A percentile compares a stretch with the other conserved stretches of the same genome.
These are phyloP conservation scores for Pararge aegeria DNA, from an alignment of 1,140 invertebrate genomes.

Conservation along the genomic window DNA sequence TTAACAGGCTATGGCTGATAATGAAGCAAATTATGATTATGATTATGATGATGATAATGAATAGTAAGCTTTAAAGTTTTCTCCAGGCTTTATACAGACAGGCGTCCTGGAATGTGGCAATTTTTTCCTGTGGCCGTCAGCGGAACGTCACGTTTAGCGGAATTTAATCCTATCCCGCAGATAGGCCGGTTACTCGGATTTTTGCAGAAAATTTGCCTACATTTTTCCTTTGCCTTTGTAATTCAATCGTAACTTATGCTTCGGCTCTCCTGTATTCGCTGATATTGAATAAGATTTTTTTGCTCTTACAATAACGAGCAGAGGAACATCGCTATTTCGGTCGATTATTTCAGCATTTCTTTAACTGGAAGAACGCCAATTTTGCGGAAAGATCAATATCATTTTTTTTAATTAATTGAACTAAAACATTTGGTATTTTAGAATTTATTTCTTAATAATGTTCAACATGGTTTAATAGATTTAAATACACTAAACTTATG, in stretches of 20 bases:
- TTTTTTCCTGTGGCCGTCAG: not conserved
- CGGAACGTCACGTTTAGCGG: slow-evolving; percentile 2
- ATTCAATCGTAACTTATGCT: slow-evolving; percentile 13
- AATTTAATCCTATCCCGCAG: slow-evolving; percentile 12
- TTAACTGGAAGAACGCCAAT: not conserved
- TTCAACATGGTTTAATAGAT: too few species aligned
- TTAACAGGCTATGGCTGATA: too few species aligned
- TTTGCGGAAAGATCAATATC: too few species aligned
- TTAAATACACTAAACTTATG: too few species aligned
- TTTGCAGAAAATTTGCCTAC: slow-evolving; percentile 12
- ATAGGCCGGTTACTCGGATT: slow-evolving; percentile 8
- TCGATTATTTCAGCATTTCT: not conserved
- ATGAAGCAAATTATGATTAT: too few species aligned
- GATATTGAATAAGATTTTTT: slow-evolving; percentile 10
- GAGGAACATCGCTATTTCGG: not conserved
- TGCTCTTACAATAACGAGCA: not conserved
- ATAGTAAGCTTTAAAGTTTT: not conserved
- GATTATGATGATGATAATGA: too few species aligned
- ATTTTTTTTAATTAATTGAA: too few species aligned
- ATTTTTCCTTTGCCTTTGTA: slow-evolving; percentile 16
- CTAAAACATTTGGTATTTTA: too few species aligned
- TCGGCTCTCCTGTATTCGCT: slow-evolving; percentile 2
- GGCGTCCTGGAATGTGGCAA: slow-evolving; percentile 2
- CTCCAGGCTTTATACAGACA: not conserved
- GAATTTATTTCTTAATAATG: too few species aligned